These are phyloP conservation scores for Heloderma charlesbogerti DNA, from an alignment of 2,113 vertebrate species.

Conservation along the genomic window DNA sequence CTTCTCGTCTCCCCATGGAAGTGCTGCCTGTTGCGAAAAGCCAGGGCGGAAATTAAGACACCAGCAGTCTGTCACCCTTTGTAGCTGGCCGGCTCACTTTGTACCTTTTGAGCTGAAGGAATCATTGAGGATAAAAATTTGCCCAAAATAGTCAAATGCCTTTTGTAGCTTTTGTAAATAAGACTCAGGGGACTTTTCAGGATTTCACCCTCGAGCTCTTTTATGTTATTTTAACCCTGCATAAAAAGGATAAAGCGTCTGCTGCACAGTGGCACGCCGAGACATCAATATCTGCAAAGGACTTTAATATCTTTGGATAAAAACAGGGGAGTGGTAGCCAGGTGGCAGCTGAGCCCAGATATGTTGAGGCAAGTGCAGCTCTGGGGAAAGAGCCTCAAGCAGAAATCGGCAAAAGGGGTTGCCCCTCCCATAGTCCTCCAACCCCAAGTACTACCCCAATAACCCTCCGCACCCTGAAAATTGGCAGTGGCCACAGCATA, in stretches of 20 bases:
- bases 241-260: slow-evolving; percentile 38
- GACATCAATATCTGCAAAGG: slow-evolving; percentile 64
- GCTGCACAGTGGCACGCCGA: slow-evolving; percentile 59
- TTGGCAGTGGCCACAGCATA: background rate
- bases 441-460: background rate
- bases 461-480: background rate
- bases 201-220: slow-evolving; percentile 44
- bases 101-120: background rate
- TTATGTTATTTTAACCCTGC: slow-evolving; percentile 40
- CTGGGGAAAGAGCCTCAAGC: background rate
- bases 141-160: slow-evolving; percentile 29
- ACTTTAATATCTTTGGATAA: slow-evolving; percentile 54
- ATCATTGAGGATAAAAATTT: slow-evolving; percentile 54
- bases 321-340: slow-evolving; percentile 40
- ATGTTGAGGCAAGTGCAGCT: slow-evolving; percentile 21
- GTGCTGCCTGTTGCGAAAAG: background rate
- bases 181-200: slow-evolving; percentile 38
- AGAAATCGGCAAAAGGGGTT: background rate
- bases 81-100: background rate
- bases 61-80: slow-evolving; percentile 2
- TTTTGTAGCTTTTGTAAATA: slow-evolving; percentile 45
- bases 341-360: slow-evolving; percentile 28
- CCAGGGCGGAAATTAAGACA: slow-evolving; percentile 17
- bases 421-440: background rate
- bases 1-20: slow-evolving; percentile 10